Base-by-base conservation (phyloP, 2,113 vertebrate genomes). In the Nycticorax nycticorax region DNA sequence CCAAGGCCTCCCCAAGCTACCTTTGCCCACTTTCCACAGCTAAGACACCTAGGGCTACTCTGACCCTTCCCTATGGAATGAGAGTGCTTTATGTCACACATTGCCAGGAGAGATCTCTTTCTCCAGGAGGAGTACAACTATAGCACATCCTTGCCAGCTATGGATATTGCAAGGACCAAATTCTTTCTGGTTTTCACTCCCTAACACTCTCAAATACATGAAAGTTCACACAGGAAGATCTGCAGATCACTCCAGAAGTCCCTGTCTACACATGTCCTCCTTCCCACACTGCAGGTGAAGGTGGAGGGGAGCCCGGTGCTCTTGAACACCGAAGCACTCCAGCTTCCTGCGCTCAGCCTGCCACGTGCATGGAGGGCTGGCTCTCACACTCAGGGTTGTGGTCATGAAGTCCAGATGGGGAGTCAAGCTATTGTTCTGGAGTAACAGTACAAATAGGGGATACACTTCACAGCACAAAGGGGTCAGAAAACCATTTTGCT, bases 311-410 rank as follows among this genome's bases (percentile, higher is more conserved):
- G 45, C 37, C 37, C 0, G 0, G 23, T 43, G 50, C 6, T 48
- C 33, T 1, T 5, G 39, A 22, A 71, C 17, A 1, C 47, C 11
- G 76, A 81, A 53, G 39, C 33, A 45, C 20, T 35, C 66, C 33
- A 71, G 39, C 57, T 57, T 39, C 50, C 69, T 3, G 10, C 4
- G 4, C 32, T 67, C 57, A 13, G n/a, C 48, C 63, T 19, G 11
- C 74, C 1, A 0, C 2, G 1, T 1, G 11, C 19, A 10, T 4
- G 16, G 7, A 32, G 15, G 7, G 71, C 1, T 47, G 60, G 20
- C 32, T 30, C n/a, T 68, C 71, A 76, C 35, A 12, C 1, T 0
- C 71, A 30, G 14, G 15, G 12, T 15, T 28, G 30, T 5, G 23
- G 30, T 24, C 9, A 1, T 43, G 48, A n/a, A 73, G 64, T 23